Conservation (phyloP, 2,888 invertebrate genomes). For the Pollenia labialis region DNA sequence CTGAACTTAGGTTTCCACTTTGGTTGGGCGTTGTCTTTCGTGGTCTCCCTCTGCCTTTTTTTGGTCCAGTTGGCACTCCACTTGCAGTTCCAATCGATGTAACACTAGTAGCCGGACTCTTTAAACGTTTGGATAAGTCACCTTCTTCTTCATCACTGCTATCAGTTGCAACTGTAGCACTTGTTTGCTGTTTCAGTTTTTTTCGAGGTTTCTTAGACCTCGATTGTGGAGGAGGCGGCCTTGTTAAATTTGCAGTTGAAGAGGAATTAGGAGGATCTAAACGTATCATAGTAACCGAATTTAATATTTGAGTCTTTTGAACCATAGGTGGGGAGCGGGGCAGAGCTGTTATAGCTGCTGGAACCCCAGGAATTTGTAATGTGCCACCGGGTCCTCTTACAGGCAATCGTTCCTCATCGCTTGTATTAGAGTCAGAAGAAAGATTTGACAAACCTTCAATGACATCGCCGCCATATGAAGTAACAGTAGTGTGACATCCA, state of each 20-base stretch:
- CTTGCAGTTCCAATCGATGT: constrained; percentile 40
- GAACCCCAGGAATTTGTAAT: constrained; percentile 80
- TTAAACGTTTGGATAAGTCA: constrained; percentile 70
- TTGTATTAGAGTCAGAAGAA: constrained; percentile 79
- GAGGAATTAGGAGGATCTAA: constrained; percentile 78
- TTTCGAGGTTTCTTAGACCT: constrained; percentile 80
- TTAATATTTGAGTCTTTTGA: constrained; percentile 74
- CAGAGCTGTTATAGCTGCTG: constrained; percentile 79
- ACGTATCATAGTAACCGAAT: constrained; percentile 79
- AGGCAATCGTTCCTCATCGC: constrained; percentile 75
- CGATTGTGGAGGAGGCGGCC: constrained; percentile 74
- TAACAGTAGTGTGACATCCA: constrained; percentile 72
- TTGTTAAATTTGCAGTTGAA: constrained; percentile 66
- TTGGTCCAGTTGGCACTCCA: constrained; percentile 74
- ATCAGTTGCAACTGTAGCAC: constrained; percentile 63
- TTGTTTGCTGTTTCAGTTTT: constrained; percentile 76
- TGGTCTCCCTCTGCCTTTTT: constrained; percentile 84
- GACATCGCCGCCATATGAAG: constrained; percentile 72
- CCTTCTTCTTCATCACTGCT: constrained; percentile 82
- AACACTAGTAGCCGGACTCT: constrained; percentile 62
- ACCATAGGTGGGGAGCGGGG: constrained; percentile 73
- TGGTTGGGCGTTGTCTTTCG: constrained; percentile 82
- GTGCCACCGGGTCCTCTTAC: constrained; percentile 79
- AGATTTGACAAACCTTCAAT: constrained; percentile 76
- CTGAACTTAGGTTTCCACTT: constrained; percentile 76